These are phyloP conservation scores for Quadroppia sp. DNA, from an alignment of 2,888 invertebrate genomes.

Conservation along the genomic window DNA sequence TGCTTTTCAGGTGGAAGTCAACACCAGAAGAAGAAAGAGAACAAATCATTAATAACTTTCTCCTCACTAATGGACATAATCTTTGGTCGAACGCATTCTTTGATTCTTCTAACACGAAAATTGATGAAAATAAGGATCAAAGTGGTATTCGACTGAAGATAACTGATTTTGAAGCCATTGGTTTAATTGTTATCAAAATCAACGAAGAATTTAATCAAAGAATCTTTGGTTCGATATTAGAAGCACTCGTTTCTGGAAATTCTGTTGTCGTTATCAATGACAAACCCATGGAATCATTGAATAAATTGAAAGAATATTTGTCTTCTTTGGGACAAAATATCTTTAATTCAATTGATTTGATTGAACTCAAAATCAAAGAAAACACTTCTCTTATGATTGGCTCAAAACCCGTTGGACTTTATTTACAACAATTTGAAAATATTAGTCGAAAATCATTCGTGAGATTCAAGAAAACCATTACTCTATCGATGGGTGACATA, in stretches of 20 bases:
- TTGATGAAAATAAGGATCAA: slow-evolving; percentile 6
- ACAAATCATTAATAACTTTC: not conserved
- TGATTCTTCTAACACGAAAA: not conserved
- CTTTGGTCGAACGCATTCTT: not conserved
- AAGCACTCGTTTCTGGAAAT: slow-evolving; percentile 14
- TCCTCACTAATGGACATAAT: not conserved
- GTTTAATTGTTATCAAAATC: not conserved
- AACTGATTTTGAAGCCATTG: slow-evolving; percentile 8
- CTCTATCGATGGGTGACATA: slow-evolving; percentile 18
- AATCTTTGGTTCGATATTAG: not conserved
- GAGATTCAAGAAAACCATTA: slow-evolving; percentile 17
- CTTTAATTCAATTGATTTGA: not conserved
- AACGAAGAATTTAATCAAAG: not conserved
- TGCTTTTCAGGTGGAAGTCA: slow-evolving; percentile 11
- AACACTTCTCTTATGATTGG: not conserved
- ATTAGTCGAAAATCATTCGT: not conserved
- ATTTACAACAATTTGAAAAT: not conserved
- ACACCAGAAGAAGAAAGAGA: not conserved
- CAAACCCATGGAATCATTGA: not conserved
- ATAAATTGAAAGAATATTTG: slow-evolving; percentile 18
- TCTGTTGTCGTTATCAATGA: not conserved
- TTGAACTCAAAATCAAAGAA: not conserved
- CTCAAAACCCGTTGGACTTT: slow-evolving; percentile 7
- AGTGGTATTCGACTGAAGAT: not conserved
- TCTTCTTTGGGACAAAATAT: not conserved